Evolutionary conservation across 37 sponge, comb jelly and placozoan species (phyloP).

Genomic region (Petrosia ficiformis): DNA sequence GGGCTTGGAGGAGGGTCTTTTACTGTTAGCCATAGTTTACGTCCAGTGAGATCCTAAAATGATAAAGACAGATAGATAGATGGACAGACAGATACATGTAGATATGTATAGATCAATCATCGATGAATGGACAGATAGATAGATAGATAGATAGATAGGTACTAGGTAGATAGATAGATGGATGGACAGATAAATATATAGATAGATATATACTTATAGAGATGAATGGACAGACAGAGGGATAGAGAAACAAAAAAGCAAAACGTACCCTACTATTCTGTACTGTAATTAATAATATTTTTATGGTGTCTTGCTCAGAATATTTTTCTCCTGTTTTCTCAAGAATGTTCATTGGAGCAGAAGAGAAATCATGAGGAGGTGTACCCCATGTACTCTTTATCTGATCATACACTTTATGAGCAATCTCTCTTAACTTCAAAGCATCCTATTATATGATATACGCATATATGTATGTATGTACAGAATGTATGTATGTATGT

Average conservation of each 20-base stretch:
- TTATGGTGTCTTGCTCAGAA: background rate
- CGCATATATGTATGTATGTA: background rate
- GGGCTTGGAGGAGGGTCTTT: background rate
- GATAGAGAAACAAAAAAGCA: background rate
- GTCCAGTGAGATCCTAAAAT: slow-evolving; percentile 26
- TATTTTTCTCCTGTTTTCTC: background rate
- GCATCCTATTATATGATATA: slow-evolving; percentile 36
- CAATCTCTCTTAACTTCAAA: slow-evolving; percentile 22
- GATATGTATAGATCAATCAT: too few species aligned
- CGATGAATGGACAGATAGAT: too few species aligned
- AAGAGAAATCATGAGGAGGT: background rate
- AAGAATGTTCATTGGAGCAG: too few species aligned
- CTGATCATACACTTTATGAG: slow-evolving; percentile 12
- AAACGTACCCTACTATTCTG: slow-evolving; percentile 21
- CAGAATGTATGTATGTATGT: background rate
- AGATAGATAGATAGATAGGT: too few species aligned
- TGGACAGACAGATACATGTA: too few species aligned
- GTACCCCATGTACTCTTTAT: slow-evolving; percentile 6
- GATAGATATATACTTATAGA: too few species aligned
- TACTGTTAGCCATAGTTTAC: slow-evolving; percentile 17
- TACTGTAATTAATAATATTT: slow-evolving; percentile 1
- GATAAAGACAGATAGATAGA: too few species aligned
- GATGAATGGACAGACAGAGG: background rate
- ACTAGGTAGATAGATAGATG: too few species aligned
- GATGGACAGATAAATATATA: too few species aligned